Evolutionary conservation across 2,888 invertebrate genomes (phyloP).

Genomic region (Argynnis bischoffii): DNA sequence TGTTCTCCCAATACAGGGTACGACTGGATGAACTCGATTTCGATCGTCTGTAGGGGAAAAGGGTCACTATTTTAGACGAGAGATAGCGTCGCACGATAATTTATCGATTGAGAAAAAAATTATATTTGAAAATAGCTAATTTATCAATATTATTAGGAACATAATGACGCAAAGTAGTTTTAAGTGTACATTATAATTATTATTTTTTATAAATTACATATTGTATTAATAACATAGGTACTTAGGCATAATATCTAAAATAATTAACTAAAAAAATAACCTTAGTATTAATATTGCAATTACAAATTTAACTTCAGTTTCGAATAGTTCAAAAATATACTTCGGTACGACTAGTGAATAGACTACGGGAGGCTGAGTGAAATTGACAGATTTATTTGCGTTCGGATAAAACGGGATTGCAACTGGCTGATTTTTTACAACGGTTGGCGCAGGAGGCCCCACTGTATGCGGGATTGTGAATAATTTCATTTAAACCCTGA

Average conservation of each 20-base stretch:
- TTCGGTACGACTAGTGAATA: slow-evolving; percentile 49
- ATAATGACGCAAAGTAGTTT: too few species aligned
- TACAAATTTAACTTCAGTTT: slow-evolving; percentile 16
- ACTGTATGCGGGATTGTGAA: slow-evolving; percentile 41
- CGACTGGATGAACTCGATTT: slow-evolving; percentile 65
- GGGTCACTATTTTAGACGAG: slow-evolving; percentile 41
- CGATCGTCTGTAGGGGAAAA: slow-evolving; percentile 55
- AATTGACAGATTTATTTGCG: slow-evolving; percentile 81
- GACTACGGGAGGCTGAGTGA: slow-evolving; percentile 71
- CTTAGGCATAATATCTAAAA: too few species aligned
- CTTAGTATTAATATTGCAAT: too few species aligned
- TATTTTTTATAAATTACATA: too few species aligned
- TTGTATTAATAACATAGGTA: too few species aligned
- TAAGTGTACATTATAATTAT: too few species aligned
- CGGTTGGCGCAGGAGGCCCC: slow-evolving; percentile 41
- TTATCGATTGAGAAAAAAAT: not conserved
- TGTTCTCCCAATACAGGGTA: slow-evolving; percentile 49
- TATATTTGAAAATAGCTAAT: too few species aligned
- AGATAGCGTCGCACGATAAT: slow-evolving; percentile 25
- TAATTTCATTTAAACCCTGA: slow-evolving; percentile 48
- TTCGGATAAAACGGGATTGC: slow-evolving; percentile 69
- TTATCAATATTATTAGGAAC: too few species aligned
- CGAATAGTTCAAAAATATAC: slow-evolving; percentile 42
- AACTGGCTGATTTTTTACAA: slow-evolving; percentile 72
- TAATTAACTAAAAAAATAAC: too few species aligned